Evolutionary conservation across 1,140 invertebrate genomes (phyloP).

Genomic region (Hesperophylax magnus): DNA sequence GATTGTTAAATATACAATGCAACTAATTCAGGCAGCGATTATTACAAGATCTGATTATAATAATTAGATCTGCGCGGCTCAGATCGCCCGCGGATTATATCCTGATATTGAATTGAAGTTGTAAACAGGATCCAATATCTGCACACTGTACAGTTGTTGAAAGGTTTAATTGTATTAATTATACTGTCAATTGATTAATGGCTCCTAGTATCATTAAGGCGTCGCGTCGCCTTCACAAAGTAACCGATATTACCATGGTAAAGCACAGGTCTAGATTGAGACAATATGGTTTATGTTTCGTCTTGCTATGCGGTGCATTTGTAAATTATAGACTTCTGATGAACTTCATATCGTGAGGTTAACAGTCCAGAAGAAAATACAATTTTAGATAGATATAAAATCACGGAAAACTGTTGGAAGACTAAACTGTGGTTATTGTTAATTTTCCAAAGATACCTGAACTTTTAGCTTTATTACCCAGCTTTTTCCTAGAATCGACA

Average conservation of each 20-base stretch:
- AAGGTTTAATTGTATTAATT: constrained; percentile 18
- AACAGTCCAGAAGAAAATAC: no score
- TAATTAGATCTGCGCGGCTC: constrained; percentile 13
- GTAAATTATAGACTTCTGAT: no score
- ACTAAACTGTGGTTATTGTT: no score
- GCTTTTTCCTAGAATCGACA: no score
- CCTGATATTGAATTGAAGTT: background rate
- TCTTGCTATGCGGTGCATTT: no score
- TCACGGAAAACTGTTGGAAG: no score
- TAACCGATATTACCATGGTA: background rate
- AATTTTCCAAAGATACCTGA: no score
- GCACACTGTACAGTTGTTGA: background rate
- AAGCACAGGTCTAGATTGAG: no score
- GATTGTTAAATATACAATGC: constrained; percentile 15
- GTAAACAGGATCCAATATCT: constrained; percentile 19
- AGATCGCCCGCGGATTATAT: background rate
- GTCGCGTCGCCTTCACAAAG: constrained; percentile 15
- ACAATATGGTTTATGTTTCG: no score
- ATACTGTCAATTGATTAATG: constrained; percentile 28
- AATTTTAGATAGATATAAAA: no score
- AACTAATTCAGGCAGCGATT: constrained; percentile 4
- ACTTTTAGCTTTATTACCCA: no score
- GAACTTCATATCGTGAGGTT: no score
- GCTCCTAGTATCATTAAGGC: constrained; percentile 1
- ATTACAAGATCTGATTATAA: constrained; percentile 19